Evolutionary conservation across 2,797 vertebrate species (phyloP).

Genomic region (Lepilemur septentrionalis): DNA sequence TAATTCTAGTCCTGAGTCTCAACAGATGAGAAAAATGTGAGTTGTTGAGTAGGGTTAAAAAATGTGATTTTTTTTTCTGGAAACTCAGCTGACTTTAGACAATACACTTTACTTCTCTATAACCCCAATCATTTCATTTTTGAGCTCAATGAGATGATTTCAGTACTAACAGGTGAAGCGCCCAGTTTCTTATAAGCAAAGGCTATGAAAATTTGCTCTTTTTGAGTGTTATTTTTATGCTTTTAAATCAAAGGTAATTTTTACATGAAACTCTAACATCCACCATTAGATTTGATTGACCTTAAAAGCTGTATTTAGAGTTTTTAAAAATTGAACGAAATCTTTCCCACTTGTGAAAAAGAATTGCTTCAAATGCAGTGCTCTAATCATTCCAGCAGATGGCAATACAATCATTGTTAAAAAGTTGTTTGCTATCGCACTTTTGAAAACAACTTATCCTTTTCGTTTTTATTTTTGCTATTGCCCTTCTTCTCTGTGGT

Average conservation of each 20-base stretch:
- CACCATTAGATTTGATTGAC: not conserved
- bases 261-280: not conserved
- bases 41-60: not conserved
- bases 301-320: not conserved
- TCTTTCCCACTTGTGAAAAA: not conserved
- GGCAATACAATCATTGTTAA: constrained; percentile 69
- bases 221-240: not conserved
- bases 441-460: not conserved
- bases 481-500: not conserved
- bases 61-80: not conserved
- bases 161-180: not conserved
- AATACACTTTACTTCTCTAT: not conserved
- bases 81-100: not conserved
- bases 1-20: not conserved
- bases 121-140: not conserved
- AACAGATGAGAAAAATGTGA: not conserved
- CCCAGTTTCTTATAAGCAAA: not conserved
- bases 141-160: not conserved
- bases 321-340: not conserved
- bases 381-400: constrained; percentile 73
- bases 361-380: not conserved
- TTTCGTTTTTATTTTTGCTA: not conserved
- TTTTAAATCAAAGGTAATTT: not conserved
- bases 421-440: not conserved
- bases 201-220: not conserved